Conservation (phyloP, 2,888 invertebrate genomes). For the Sipunculus nudus region DNA sequence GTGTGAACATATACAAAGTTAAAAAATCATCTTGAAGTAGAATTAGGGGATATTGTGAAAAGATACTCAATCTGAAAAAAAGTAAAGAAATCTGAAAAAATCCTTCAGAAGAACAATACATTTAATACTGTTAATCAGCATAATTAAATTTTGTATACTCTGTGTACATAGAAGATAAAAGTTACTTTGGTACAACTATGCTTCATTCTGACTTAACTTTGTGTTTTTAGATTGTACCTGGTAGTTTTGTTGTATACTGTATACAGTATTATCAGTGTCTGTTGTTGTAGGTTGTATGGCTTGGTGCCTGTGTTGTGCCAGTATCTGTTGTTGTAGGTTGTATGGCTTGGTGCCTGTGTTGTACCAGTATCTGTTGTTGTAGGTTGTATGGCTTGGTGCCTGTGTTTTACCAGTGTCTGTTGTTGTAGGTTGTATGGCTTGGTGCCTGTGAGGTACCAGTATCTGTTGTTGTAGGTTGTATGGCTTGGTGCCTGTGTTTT, state of each 20-base stretch:
- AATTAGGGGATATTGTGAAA: no score
- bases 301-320: constrained; percentile 65
- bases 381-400: constrained; percentile 63
- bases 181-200: not conserved
- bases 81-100: no score
- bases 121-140: no score
- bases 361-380: no score
- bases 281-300: constrained; percentile 53
- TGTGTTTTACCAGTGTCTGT: no score
- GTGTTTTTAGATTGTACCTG: not conserved
- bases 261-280: not conserved
- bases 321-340: constrained; percentile 50
- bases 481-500: constrained; percentile 63
- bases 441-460: no score
- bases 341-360: constrained; percentile 64
- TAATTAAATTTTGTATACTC: no score
- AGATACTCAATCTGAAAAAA: no score
- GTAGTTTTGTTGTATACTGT: not conserved
- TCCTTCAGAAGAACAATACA: no score
- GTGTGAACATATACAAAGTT: no score
- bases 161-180: no score
- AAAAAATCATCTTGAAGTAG: no score
- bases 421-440: constrained; percentile 56
- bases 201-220: not conserved
- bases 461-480: constrained; percentile 54